Conservation (phyloP, 64 coral and sea anemone species). For the Dendronephthya gigantea region DNA sequence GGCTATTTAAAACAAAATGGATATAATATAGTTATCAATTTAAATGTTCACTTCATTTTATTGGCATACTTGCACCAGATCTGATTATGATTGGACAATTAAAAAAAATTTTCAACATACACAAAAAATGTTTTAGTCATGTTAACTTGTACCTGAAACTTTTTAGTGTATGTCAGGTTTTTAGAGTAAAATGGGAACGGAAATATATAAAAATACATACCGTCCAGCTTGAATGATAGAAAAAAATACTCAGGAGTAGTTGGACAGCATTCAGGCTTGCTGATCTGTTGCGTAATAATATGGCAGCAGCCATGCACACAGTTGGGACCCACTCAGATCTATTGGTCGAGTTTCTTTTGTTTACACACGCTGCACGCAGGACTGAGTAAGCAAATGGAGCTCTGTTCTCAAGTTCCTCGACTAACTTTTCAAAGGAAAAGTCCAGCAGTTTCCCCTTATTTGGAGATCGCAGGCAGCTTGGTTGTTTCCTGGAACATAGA, state of each 20-base stretch:
- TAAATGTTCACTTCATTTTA: not conserved
- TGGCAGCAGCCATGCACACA: not conserved
- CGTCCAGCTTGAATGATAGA: slow-evolving; percentile 69
- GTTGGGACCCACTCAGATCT: not conserved
- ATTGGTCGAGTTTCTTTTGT: not conserved
- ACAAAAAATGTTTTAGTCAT: not conserved
- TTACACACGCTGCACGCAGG: slow-evolving; percentile 24
- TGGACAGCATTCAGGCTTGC: slow-evolving; percentile 58
- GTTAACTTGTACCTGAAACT: not conserved
- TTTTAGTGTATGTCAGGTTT: no score
- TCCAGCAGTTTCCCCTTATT: slow-evolving; percentile 25
- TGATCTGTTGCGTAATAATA: slow-evolving; percentile 34
- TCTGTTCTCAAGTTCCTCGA: slow-evolving; percentile 39
- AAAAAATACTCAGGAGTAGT: slow-evolving; percentile 44
- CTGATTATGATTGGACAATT: no score
- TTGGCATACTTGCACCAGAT: no score
- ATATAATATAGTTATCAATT: not conserved
- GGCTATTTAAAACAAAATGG: not conserved
- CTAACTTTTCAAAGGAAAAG: slow-evolving; percentile 33
- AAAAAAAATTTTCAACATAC: no score
- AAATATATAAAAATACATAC: slow-evolving; percentile 22
- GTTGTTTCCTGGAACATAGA: slow-evolving; percentile 17
- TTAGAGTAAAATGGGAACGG: no score
- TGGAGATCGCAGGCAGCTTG: slow-evolving; percentile 47
- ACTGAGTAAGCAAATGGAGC: slow-evolving; percentile 42